Conservation (phyloP, 2,113 vertebrate genomes). For the Gorilla gorilla region DNA sequence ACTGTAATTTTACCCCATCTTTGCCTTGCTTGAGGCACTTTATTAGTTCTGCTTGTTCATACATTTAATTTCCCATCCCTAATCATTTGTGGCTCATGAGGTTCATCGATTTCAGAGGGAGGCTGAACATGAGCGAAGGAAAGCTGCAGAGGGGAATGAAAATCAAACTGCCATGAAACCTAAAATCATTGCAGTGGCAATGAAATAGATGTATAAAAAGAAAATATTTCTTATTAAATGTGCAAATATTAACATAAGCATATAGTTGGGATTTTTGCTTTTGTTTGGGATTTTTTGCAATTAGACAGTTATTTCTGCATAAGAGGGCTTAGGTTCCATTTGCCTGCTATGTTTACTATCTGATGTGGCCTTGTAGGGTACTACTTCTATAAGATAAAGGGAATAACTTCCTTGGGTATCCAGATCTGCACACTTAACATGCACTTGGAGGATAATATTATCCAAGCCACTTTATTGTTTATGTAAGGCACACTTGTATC, state of each 20-base stretch:
- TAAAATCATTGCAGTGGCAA: not conserved
- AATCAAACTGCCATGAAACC: not conserved
- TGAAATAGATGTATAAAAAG: not conserved
- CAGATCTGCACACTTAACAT: not conserved
- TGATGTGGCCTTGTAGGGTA: not conserved
- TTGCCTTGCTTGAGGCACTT: constrained; percentile 53
- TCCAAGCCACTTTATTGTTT: not conserved
- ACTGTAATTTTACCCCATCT: constrained; percentile 44
- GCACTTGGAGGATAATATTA: not conserved
- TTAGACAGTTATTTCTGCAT: not conserved
- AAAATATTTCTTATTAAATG: constrained; percentile 37
- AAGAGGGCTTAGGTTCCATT: not conserved
- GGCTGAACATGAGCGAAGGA: not conserved
- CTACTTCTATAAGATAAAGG: not conserved
- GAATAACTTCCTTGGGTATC: not conserved
- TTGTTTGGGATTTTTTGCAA: not conserved
- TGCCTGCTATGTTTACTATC: not conserved
- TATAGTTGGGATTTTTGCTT: not conserved
- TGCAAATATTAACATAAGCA: constrained; percentile 20
- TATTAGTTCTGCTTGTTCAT: constrained; percentile 68
- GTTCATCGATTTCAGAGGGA: constrained; percentile 53
- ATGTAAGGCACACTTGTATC: not conserved
- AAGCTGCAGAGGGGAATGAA: not conserved
- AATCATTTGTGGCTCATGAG: constrained; percentile 58
- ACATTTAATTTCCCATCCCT: constrained; percentile 72